A percentile compares a stretch with the other conserved stretches of the same genome.
These are phyloP conservation scores for Himalopsyche anomala DNA, from an alignment of 2,888 invertebrate species.

Conservation along the genomic window DNA sequence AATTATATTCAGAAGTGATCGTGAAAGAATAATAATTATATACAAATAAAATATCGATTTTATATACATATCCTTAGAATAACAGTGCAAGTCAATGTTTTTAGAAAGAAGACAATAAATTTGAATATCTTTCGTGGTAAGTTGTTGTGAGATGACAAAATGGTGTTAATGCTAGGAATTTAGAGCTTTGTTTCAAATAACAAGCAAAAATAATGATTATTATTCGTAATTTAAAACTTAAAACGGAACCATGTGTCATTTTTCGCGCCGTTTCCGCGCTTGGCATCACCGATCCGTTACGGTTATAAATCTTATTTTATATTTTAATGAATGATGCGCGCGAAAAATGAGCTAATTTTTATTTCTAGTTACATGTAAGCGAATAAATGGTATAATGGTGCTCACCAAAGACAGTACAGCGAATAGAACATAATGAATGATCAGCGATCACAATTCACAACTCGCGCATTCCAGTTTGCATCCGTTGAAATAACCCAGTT, in stretches of 20 bases:
- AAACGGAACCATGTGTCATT: background rate
- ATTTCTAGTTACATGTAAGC: no score
- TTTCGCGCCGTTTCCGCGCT: conserved; percentile 18
- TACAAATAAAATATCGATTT: no score
- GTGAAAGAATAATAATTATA: no score
- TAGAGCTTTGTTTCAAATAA: no score
- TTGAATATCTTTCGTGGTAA: no score
- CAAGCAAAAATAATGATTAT: no score
- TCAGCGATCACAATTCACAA: background rate
- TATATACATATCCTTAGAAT: no score
- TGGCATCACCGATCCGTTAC: conserved; percentile 7
- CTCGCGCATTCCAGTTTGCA: conserved; percentile 55
- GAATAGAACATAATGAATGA: conserved; percentile 2
- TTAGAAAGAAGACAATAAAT: no score
- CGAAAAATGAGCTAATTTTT: background rate
- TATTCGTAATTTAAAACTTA: background rate
- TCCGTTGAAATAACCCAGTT: conserved; percentile 57
- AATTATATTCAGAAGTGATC: no score
- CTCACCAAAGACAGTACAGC: background rate
- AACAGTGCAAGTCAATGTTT: no score
- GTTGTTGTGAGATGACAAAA: no score
- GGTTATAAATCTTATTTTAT: background rate
- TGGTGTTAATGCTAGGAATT: no score
- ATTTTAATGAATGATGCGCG: background rate
- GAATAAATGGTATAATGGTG: background rate